Percentiles rank a stretch among this genome's conserved stretches.
Conservation (phyloP, 2,888 invertebrate species). For the Mactromeris polynyma region DNA sequence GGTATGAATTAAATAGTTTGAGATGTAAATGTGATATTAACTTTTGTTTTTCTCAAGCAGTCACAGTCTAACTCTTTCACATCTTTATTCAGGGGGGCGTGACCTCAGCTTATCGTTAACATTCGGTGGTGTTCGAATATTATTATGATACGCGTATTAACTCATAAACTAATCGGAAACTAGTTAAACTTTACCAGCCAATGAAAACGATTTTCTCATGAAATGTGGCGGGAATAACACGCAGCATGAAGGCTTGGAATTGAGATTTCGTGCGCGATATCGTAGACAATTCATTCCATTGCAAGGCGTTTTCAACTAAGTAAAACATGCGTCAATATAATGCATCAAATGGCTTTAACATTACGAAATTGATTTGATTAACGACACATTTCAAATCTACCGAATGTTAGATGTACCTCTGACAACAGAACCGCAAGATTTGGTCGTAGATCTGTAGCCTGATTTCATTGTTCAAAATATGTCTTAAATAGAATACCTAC, state of each 20-base stretch:
- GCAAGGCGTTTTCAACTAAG: neutral
- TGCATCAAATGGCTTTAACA: no score
- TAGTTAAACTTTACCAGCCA: neutral
- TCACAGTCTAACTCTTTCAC: neutral
- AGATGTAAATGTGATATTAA: no score
- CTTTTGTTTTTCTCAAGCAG: neutral
- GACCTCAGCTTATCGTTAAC: constrained; percentile 1
- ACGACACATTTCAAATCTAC: no score
- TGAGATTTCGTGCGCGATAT: neutral
- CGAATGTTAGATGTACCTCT: no score
- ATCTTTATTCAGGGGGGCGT: constrained; percentile 34
- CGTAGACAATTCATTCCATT: neutral
- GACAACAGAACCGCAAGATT: no score
- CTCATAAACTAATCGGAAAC: neutral
- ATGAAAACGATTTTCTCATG: neutral
- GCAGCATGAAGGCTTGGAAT: neutral
- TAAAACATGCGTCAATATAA: no score
- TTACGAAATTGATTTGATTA: no score
- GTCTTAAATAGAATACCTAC: no score
- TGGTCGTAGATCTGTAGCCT: no score
- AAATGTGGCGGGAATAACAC: constrained; percentile 26
- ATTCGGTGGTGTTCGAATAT: constrained; percentile 12
- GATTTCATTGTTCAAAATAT: no score
- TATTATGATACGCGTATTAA: neutral
- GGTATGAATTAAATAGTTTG: neutral